Conservation (phyloP, 2,797 vertebrate genomes). For the Siniperca scherzeri region DNA sequence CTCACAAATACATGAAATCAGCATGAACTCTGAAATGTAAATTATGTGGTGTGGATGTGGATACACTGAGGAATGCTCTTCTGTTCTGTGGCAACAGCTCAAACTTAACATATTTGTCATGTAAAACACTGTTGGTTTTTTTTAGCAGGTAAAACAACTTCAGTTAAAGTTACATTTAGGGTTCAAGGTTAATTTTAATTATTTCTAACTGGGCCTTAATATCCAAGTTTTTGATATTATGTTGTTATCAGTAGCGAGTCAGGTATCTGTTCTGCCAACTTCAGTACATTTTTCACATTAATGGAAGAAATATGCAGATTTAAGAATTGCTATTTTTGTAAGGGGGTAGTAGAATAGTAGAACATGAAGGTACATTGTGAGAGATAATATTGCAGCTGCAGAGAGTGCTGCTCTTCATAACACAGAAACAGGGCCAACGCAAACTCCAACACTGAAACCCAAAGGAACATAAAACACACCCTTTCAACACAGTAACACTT, state of each 20-base stretch:
- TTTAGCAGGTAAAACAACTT: neutral
- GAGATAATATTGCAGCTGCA: constrained; percentile 46
- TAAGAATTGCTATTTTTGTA: too few relatives aligned
- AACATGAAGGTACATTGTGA: constrained; percentile 29
- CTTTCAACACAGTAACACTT: constrained; percentile 47
- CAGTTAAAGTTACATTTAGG: neutral
- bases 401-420: constrained; percentile 21
- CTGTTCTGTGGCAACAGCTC: neutral
- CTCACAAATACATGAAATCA: constrained; percentile 3
- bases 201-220: neutral
- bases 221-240: neutral
- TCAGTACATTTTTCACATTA: neutral
- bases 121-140: neutral
- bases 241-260: too few relatives aligned
- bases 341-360: too few relatives aligned
- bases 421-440: constrained; percentile 24
- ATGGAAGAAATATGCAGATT: neutral
- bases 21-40: neutral
- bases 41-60: constrained; percentile 3
- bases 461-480: constrained; percentile 47
- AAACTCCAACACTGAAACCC: constrained; percentile 42
- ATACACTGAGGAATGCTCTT: neutral
- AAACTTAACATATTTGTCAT: neutral
- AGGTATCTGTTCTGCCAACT: neutral
- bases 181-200: neutral